Evolutionary conservation across 2,113 vertebrate genomes (phyloP), one percentile per base, ranked within the genome.

Genomic region (Bos javanicus): DNA sequence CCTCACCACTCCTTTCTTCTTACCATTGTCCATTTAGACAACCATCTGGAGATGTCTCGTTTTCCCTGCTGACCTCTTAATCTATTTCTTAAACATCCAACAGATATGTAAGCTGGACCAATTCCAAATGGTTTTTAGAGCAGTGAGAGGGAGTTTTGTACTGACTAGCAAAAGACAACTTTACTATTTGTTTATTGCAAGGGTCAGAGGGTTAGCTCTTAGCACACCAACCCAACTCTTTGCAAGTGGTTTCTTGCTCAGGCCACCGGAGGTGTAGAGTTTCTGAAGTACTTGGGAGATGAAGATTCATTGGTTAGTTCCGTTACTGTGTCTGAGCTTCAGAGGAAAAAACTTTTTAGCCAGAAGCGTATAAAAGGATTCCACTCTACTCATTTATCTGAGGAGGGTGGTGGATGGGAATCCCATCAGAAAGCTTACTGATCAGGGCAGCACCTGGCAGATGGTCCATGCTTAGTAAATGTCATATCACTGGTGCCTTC

Each of bases 131-230:
- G 96, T 95, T 98, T 98, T 98, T 93, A 98, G 98, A 96, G 93
- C 81, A 71, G 86, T 8, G 46, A 98, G 94, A 97, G 96, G 97
- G 96, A 97, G 95, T 98, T 98, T 98, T 96, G 97, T 94, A 96
- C 95, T 90, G 97, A 97, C 93, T 97, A 87, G 96, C 90, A 89
- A 94, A 97, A 97, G 98, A 98, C 98, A 98, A 98, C 85, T 98
- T 98, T 98, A 98, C 95, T 98, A 94, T 98, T 98, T 98, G 97
- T 98, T 98, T 98, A 98, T 95, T 92, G 89, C 94, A 90, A 88
- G 92, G 98, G 98, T 98, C 98, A 92, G 96, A 92, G 92, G 97
- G 97, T 96, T 67, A 98, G 96, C 96, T 98, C 94, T 98, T 97
- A 97, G 91, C 93, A 84, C 76, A 92, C 95, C 87, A 96, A 88